Evolutionary conservation across 2,797 vertebrate species (phyloP).

Genomic region (Pogonophryne albipinna): DNA sequence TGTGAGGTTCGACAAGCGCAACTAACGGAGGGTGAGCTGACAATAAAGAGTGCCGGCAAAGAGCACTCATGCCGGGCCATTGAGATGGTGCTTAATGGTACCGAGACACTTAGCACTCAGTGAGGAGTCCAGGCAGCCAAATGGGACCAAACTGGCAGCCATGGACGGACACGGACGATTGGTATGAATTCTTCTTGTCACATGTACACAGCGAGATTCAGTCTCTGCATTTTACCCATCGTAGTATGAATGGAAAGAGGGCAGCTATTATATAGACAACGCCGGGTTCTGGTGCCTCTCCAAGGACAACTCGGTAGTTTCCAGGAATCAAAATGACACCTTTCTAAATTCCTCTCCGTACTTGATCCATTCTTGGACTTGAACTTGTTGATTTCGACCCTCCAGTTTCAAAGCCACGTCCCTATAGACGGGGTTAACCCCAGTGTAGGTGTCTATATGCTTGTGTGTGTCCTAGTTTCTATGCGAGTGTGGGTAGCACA

Average conservation of each 20-base stretch:
- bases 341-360: too few species aligned
- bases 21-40: conserved; percentile 68
- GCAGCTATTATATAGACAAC: too few species aligned
- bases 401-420: too few species aligned
- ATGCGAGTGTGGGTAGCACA: background rate
- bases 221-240: too few species aligned
- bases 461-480: conserved; percentile 4
- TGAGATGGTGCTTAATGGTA: conserved; percentile 66
- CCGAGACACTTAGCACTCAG: conserved; percentile 58
- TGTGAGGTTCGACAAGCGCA: conserved; percentile 65
- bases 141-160: conserved; percentile 57
- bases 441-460: conserved; percentile 17
- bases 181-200: too few species aligned
- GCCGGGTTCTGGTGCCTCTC: too few species aligned
- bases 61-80: conserved; percentile 62
- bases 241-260: too few species aligned
- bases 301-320: too few species aligned
- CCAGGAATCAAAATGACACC: too few species aligned
- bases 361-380: too few species aligned
- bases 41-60: conserved; percentile 68
- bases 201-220: too few species aligned
- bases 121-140: conserved; percentile 56
- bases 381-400: too few species aligned
- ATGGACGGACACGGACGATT: background rate
- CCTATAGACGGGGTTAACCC: background rate